phyloP scores from a whole-genome alignment of 2,888 invertebrate genomes.

The Odontocerum albicorne region DNA sequence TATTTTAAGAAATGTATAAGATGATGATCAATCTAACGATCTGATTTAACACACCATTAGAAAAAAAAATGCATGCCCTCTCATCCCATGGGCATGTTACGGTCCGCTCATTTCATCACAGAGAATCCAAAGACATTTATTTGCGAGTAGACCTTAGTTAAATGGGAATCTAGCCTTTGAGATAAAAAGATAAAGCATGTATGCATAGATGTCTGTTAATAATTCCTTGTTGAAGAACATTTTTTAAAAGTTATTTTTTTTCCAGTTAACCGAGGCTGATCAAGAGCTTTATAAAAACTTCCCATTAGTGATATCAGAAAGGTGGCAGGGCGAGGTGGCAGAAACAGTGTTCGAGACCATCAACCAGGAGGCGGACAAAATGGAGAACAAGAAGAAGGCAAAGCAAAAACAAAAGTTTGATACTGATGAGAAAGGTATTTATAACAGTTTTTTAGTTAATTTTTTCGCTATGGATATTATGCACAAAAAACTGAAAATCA shows the following conservation, averaged over 20 bases:
- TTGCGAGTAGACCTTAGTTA: too few relatives aligned
- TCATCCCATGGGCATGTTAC: too few relatives aligned
- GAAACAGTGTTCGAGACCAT: slow-evolving; percentile 98
- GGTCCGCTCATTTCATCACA: too few relatives aligned
- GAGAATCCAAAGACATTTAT: too few relatives aligned
- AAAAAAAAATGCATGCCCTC: too few relatives aligned
- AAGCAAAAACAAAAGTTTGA: slow-evolving; percentile 95
- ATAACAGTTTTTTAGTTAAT: neutral
- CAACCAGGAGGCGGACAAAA: slow-evolving; percentile 95
- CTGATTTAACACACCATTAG: too few relatives aligned
- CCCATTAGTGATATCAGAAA: slow-evolving; percentile 96
- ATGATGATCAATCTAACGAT: too few relatives aligned
- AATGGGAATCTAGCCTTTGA: too few relatives aligned
- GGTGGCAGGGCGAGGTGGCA: slow-evolving; percentile 99
- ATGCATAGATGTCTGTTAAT: neutral
- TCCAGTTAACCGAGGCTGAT: slow-evolving; percentile 88
- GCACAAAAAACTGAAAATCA: too few relatives aligned
- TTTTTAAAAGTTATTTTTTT: neutral
- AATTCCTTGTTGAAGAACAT: neutral
- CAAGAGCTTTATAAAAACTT: slow-evolving; percentile 99
- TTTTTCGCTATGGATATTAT: too few relatives aligned
- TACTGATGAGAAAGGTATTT: slow-evolving; percentile 86
- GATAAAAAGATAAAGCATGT: too few relatives aligned
- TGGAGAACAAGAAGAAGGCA: slow-evolving; percentile 89
- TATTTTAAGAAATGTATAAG: too few relatives aligned